These are phyloP conservation scores for Drosophila novamexicana DNA, from an alignment of 1,140 invertebrate genomes.

Conservation along the genomic window DNA sequence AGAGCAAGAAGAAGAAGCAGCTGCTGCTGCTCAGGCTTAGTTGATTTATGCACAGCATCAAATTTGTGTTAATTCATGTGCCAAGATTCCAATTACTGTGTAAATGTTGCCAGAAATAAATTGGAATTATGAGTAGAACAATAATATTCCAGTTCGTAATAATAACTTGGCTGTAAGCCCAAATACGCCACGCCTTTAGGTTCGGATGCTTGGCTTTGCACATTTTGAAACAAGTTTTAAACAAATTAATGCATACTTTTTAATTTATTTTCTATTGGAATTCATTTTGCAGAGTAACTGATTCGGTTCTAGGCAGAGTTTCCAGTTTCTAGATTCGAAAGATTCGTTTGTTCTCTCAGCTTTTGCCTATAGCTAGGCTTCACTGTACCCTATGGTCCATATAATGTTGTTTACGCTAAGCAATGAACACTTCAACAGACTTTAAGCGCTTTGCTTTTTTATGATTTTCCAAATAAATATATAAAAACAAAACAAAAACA, in stretches of 20 bases:
- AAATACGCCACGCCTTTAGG: too few relatives aligned
- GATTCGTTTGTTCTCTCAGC: not conserved
- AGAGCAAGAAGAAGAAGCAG: not conserved
- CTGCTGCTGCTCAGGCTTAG: constrained; percentile 16
- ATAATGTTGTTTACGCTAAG: constrained; percentile 61
- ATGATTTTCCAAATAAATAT: constrained; percentile 74
- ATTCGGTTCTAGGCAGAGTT: too few relatives aligned
- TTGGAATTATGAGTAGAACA: not conserved
- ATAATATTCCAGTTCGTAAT: not conserved
- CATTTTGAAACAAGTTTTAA: too few relatives aligned
- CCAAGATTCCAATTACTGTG: constrained; percentile 44
- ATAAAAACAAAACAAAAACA: constrained; percentile 46
- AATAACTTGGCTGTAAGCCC: not conserved
- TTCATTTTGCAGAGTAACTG: too few relatives aligned
- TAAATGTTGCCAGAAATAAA: not conserved
- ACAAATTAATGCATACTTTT: too few relatives aligned
- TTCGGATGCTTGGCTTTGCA: too few relatives aligned
- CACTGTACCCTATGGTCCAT: constrained; percentile 25
- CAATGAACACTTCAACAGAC: constrained; percentile 72
- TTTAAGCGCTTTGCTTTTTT: constrained; percentile 70
- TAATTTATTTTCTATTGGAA: too few relatives aligned
- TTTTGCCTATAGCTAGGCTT: not conserved
- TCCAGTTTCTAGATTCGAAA: not conserved
- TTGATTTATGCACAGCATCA: constrained; percentile 55
- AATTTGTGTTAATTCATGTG: constrained; percentile 56